Evolutionary conservation across 2,888 invertebrate species (phyloP), one percentile per base, ranked within the genome.

Genomic region (Dryomyza anilis): DNA sequence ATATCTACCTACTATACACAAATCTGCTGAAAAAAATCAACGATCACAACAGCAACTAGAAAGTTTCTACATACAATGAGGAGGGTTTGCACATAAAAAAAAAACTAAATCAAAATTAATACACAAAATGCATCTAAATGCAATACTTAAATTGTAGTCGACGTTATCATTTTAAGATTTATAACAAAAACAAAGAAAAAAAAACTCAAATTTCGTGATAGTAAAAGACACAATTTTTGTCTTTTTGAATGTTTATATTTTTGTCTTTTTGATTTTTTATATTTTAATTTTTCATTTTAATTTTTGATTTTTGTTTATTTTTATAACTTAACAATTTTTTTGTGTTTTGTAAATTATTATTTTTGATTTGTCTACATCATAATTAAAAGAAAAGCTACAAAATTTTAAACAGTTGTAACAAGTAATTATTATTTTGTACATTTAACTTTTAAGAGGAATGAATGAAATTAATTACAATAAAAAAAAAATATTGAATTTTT

Each of bases 151-250:
- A 25, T 25, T 21, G 19, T 55, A 23, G 55, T 29, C 45, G 21
- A 43, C 27, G 16, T 58, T 58, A 58, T 27, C 58, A 59, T 8
- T 8, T 48, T 14, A 33, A 48, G 19, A 59, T 58, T n/a, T n/a
- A n/a, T n/a, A n/a, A n/a, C n/a, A n/a, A n/a, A n/a, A n/a, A n/a
- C n/a, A n/a, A n/a, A n/a, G n/a, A n/a, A n/a, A n/a, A 59, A 52
- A 79, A 81, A 81, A 81, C 81, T 81, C 82, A 81, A 79, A 73
- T 79, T 77, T 81, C 81, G 81, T 81, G 82, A 81, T 81, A 81
- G 76, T 74, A 75, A 76, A 74, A 72, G 73, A 70, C 76, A 77
- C 70, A 74, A 65, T 61, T 55, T 69, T 78, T 78, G 75, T 77
- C 74, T 73, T 73, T 65, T 63, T 65, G 45, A 46, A 56, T n/a